Conservation (phyloP, 1,140 invertebrate species). For the Gryon sp. region DNA sequence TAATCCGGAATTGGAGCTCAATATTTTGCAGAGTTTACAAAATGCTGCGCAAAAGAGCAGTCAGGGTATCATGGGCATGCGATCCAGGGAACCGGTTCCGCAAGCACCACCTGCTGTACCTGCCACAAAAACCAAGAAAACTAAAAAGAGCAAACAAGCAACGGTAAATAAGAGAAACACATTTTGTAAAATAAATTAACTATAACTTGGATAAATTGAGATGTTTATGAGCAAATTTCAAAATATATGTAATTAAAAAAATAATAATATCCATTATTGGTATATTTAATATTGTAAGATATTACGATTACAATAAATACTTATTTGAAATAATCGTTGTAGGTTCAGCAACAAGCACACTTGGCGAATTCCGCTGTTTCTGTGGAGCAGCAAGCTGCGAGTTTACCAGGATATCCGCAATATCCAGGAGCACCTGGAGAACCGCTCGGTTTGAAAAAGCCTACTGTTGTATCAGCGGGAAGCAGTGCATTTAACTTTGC, state of each 20-base stretch:
- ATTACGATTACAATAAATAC: neutral
- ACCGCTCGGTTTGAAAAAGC: constrained; percentile 70
- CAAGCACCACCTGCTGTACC: constrained; percentile 29
- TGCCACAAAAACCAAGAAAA: constrained; percentile 68
- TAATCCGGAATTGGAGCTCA: constrained; percentile 72
- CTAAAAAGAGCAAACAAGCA: constrained; percentile 72
- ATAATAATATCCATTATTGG: too few species aligned
- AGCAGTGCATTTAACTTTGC: constrained; percentile 76
- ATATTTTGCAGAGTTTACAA: constrained; percentile 73
- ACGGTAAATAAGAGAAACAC: too few species aligned
- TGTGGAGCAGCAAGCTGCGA: constrained; percentile 62
- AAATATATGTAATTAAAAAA: too few species aligned
- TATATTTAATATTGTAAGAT: too few species aligned
- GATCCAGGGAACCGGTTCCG: constrained; percentile 49
- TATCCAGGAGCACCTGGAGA: constrained; percentile 63
- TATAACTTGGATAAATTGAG: too few species aligned
- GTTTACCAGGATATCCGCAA: constrained; percentile 67
- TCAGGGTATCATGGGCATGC: constrained; percentile 64
- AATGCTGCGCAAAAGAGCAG: constrained; percentile 68
- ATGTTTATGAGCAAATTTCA: too few species aligned
- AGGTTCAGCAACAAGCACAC: constrained; percentile 58
- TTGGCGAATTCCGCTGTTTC: constrained; percentile 29
- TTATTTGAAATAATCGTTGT: neutral
- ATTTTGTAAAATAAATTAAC: too few species aligned
- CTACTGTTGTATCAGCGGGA: constrained; percentile 67